phyloP scores from a whole-genome alignment of 2,888 invertebrate genomes.

The Portevinia maculata region DNA sequence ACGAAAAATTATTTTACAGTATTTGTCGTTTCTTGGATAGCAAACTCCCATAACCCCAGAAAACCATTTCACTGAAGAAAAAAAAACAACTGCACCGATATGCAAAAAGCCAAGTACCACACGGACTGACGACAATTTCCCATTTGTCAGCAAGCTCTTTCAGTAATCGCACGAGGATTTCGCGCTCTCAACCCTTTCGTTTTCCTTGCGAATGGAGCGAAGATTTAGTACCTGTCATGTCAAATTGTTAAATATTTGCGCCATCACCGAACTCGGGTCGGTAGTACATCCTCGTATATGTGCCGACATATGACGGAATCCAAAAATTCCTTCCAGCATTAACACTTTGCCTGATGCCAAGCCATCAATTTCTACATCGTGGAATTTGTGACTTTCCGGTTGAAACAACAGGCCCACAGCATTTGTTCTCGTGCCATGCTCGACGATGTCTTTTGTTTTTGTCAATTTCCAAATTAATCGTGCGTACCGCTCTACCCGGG shows the following conservation, averaged over 20 bases:
- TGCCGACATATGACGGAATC: conserved; percentile 68
- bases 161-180: conserved; percentile 58
- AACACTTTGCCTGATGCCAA: conserved; percentile 71
- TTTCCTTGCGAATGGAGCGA: conserved; percentile 53
- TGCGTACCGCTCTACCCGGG: neutral
- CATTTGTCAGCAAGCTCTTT: conserved; percentile 65
- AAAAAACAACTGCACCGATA: conserved; percentile 8
- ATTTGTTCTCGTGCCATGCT: conserved; percentile 67
- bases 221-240: conserved; percentile 74
- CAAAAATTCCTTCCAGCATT: conserved; percentile 67
- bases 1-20: no score
- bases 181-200: conserved; percentile 66
- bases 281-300: conserved; percentile 50
- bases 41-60: neutral
- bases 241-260: conserved; percentile 75
- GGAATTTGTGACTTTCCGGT: conserved; percentile 74
- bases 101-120: conserved; percentile 25
- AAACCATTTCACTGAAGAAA: neutral
- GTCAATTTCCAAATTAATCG: conserved; percentile 74
- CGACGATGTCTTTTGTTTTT: conserved; percentile 71
- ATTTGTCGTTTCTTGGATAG: no score
- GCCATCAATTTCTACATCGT: conserved; percentile 70
- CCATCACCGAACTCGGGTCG: conserved; percentile 66
- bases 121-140: conserved; percentile 61
- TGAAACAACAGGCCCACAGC: conserved; percentile 51